These are phyloP conservation scores for Pseudomyrmex sp. DNA, from an alignment of 1,140 invertebrate species.

Conservation along the genomic window DNA sequence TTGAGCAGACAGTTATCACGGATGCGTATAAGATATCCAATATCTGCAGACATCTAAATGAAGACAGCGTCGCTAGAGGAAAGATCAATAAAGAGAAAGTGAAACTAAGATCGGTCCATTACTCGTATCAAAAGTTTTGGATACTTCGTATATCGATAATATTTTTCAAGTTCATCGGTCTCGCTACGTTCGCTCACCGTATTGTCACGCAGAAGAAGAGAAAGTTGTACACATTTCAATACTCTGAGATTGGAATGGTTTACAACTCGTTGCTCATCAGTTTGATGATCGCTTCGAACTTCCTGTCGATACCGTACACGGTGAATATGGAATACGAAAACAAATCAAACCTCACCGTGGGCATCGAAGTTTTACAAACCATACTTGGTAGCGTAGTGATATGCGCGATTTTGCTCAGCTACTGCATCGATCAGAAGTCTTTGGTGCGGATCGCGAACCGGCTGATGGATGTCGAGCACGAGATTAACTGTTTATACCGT, in stretches of 20 bases:
- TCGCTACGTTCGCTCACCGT: constrained; percentile 49
- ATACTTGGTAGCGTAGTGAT: constrained; percentile 4
- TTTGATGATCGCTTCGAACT: constrained; percentile 18
- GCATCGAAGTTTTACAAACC: constrained; percentile 34
- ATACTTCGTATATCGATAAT: not conserved
- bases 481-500: not conserved
- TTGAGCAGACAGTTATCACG: not conserved
- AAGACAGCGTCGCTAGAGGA: not conserved
- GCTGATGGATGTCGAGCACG: not conserved
- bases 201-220: not conserved
- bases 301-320: not conserved
- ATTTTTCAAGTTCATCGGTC: constrained; percentile 63
- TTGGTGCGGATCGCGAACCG: constrained; percentile 42
- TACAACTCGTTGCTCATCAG: constrained; percentile 53
- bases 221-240: not conserved
- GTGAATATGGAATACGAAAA: not conserved
- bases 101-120: not conserved
- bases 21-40: not conserved
- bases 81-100: constrained; percentile 3
- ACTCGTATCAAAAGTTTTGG: not conserved
- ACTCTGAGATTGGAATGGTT: constrained; percentile 19
- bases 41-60: not conserved
- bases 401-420: constrained; percentile 17
- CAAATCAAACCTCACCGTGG: not conserved
- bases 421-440: constrained; percentile 17